Percentiles rank a stretch among this genome's conserved stretches.
phyloP scores from a whole-genome alignment of 2,113 vertebrate species.

The Hyperopisus bebe region DNA sequence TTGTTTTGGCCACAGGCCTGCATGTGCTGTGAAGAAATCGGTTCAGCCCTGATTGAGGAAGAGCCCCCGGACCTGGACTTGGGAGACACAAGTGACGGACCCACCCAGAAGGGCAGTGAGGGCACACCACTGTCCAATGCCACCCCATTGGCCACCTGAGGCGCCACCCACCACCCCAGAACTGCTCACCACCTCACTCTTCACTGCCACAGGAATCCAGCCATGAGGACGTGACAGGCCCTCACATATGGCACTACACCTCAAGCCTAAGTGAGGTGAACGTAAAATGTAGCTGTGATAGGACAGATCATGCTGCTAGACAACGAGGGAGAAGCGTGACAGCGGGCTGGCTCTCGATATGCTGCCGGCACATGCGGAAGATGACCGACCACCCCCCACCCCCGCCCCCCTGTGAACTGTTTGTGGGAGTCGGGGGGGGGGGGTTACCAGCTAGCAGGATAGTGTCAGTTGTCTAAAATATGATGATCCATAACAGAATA shows the following conservation, averaged over 20 bases:
- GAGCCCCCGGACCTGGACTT: constrained; percentile 63
- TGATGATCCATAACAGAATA: not conserved
- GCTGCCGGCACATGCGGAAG: not conserved
- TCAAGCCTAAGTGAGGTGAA: not conserved
- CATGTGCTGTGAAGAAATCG: constrained; percentile 64
- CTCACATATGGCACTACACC: not conserved
- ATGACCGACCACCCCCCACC: not conserved
- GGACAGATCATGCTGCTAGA: not conserved
- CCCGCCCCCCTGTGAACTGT: not conserved
- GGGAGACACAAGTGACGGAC: constrained; percentile 52
- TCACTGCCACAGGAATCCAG: not conserved
- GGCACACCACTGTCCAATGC: constrained; percentile 31
- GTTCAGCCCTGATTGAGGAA: constrained; percentile 49
- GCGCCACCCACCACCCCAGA: not conserved
- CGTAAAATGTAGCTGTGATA: not conserved
- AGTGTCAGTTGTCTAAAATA: not conserved
- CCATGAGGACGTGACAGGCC: not conserved
- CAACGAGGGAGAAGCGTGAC: not conserved
- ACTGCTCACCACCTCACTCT: not conserved
- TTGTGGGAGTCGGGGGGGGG: not conserved
- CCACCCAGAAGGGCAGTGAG: constrained; percentile 36
- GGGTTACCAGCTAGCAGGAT: not conserved
- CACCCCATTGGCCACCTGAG: constrained; percentile 23
- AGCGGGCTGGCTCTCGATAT: not conserved
- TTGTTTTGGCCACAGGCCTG: constrained; percentile 62